A percentile compares a stretch with the other conserved stretches of the same genome.
phyloP scores from a whole-genome alignment of 2,113 vertebrate species.

The Notarius quadriscutis region DNA sequence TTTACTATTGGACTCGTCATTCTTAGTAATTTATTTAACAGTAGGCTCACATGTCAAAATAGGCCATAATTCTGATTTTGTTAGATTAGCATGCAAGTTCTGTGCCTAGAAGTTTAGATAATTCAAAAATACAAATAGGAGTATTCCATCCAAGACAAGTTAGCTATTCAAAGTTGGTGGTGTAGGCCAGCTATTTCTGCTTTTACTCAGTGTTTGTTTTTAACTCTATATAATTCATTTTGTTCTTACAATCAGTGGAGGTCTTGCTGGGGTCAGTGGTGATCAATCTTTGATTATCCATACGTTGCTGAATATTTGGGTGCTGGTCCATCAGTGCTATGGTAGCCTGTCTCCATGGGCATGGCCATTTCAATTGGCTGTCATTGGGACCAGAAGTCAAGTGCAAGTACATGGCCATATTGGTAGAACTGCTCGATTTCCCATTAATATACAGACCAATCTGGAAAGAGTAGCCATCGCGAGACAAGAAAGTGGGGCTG shows the following conservation, averaged over 20 bases:
- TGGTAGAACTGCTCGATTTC: conserved; percentile 15
- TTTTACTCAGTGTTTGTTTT: no score
- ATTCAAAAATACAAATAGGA: neutral
- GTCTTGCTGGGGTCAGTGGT: conserved; percentile 78
- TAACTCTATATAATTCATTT: neutral
- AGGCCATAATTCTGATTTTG: neutral
- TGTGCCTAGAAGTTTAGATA: neutral
- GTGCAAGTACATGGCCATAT: conserved; percentile 73
- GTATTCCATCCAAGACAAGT: neutral
- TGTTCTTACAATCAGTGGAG: conserved; percentile 67
- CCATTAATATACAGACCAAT: conserved; percentile 71
- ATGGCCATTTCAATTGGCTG: conserved; percentile 80
- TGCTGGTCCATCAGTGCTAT: conserved; percentile 84
- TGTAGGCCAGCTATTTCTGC: no score
- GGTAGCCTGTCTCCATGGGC: conserved; percentile 84
- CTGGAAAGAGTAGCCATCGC: conserved; percentile 87
- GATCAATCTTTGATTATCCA: conserved; percentile 83
- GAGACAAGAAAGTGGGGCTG: conserved; percentile 83
- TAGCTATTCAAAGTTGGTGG: neutral
- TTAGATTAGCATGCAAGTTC: neutral
- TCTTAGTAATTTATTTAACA: neutral
- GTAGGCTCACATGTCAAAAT: neutral
- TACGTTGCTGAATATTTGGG: conserved; percentile 80
- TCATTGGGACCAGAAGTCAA: conserved; percentile 84
- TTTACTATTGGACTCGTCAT: neutral